Evolutionary conservation across 2,113 vertebrate species (phyloP), one percentile per base, ranked within the genome.

Genomic region (Gambusia holbrooki): DNA sequence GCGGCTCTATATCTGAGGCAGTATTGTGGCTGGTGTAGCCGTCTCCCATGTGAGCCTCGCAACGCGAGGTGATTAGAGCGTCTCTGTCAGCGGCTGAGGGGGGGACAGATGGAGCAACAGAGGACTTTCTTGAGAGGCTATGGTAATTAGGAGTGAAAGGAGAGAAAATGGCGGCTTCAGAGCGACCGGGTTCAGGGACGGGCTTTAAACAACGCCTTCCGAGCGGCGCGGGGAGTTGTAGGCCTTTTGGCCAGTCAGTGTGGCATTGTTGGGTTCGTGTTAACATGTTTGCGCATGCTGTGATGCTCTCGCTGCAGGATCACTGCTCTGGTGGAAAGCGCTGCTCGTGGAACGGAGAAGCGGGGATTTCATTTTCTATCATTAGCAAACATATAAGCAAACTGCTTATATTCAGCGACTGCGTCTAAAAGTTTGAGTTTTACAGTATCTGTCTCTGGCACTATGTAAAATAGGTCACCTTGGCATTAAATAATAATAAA

Each of bases 91-190:
- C 82, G 75, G 85, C 89, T 85, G 90, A 88, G 88, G 86, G 85
- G 88, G 86, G 86, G 92, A 95, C 94, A 95, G 94, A 95, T 95
- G 94, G 94, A 94, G 94, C 83, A 94, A 91, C 92, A 87, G 87
- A 79, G 89, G 90, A 93, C 89, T 91, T 94, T 93, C 90, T 93
- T 88, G 93, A 93, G 92, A 92, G 91, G 88, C 90, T 74, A 88
- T 90, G 93, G 90, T 94, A 94, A 94, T 95, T 94, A 94, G 89
- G 80, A 93, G 90, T 80, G 86, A 92, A 91, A 93, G 82, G 88
- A 93, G 86, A 90, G 83, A 89, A 92, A 88, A 92, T 88, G 89
- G 88, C 73, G 83, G 73, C 87, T 89, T 87, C 83, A 85, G 90
- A 93, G 93, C 89, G 62, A 84, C 76, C 61, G 90, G 89, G 89